These are phyloP conservation scores for Epinotia demarniana DNA, from an alignment of 2,888 invertebrate genomes.

Conservation along the genomic window DNA sequence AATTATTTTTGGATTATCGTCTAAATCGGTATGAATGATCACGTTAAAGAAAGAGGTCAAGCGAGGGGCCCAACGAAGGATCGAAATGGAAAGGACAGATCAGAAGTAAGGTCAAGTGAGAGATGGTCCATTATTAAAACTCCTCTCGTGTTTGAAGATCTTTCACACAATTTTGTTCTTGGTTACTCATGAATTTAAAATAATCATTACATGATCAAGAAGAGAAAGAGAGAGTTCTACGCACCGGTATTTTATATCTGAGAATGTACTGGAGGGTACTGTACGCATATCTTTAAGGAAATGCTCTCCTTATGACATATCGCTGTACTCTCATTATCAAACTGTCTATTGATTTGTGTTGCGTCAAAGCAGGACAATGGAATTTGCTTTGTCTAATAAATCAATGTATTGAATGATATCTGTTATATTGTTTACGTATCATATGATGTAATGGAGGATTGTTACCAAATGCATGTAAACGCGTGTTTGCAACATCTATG, in stretches of 20 bases:
- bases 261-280: constrained; percentile 10
- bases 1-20: too few relatives aligned
- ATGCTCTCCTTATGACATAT: constrained; percentile 58
- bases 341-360: constrained; percentile 45
- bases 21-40: too few relatives aligned
- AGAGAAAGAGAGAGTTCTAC: background rate
- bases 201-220: background rate
- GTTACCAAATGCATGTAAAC: constrained; percentile 18
- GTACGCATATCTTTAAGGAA: constrained; percentile 55
- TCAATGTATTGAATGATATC: constrained; percentile 47
- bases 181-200: too few relatives aligned
- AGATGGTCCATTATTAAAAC: background rate
- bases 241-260: background rate
- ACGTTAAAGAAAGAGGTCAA: too few relatives aligned
- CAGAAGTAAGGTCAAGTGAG: too few relatives aligned
- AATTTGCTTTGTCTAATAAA: constrained; percentile 57
- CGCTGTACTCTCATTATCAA: constrained; percentile 46
- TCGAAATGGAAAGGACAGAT: background rate
- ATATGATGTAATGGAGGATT: constrained; percentile 10
- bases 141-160: background rate
- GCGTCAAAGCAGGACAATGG: constrained; percentile 62
- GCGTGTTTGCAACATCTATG: background rate
- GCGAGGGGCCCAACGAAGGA: too few relatives aligned
- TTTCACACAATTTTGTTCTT: too few relatives aligned
- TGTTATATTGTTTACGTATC: constrained; percentile 24